Conservation (phyloP, 2,888 invertebrate genomes). For the Ormyrus rosae region DNA sequence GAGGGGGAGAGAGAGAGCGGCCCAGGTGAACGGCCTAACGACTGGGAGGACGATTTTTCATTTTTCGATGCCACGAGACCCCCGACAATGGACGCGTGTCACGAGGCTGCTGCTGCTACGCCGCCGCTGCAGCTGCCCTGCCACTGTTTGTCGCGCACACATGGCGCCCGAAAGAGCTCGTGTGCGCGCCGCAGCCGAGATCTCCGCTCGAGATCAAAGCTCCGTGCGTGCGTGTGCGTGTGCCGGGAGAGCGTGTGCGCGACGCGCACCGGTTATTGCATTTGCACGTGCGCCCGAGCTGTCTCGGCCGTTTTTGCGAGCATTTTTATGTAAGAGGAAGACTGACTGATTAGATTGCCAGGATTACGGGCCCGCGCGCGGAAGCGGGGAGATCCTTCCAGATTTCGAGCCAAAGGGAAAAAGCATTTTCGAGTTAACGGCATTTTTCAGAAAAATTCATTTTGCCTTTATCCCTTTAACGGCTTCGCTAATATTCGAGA, state of each 20-base stretch:
- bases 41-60: conserved; percentile 72
- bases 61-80: conserved; percentile 72
- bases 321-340: too few relatives aligned
- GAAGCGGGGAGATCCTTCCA: too few relatives aligned
- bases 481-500: too few relatives aligned
- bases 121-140: conserved; percentile 65
- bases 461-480: too few relatives aligned
- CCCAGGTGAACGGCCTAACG: conserved; percentile 71
- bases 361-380: too few relatives aligned
- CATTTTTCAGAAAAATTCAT: too few relatives aligned
- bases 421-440: too few relatives aligned
- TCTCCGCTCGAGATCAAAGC: conserved; percentile 63
- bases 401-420: too few relatives aligned
- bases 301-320: conserved; percentile 18
- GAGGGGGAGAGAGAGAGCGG: not conserved
- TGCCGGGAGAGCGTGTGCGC: not conserved
- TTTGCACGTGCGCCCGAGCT: conserved; percentile 54
- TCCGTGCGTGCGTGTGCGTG: not conserved
- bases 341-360: too few relatives aligned
- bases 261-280: conserved; percentile 53
- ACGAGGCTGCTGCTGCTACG: conserved; percentile 68
- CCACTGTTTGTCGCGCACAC: conserved; percentile 71
- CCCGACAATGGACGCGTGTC: conserved; percentile 76
- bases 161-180: conserved; percentile 63
- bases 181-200: conserved; percentile 50